Evolutionary conservation across 2,888 invertebrate genomes (phyloP), one percentile per base, ranked within the genome.

Genomic region (Cremastobaeus sp.): DNA sequence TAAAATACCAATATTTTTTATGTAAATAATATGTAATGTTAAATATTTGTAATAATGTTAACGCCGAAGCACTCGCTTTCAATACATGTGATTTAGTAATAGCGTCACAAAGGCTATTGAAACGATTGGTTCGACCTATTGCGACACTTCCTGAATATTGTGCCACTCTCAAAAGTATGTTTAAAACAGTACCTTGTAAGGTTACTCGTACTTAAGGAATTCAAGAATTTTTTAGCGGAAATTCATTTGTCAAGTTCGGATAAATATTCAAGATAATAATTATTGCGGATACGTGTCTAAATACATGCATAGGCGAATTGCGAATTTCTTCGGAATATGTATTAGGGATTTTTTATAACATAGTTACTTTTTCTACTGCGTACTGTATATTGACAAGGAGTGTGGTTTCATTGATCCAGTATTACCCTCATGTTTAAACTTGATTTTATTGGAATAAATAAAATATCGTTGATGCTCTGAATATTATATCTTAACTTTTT

Each of bases 91-190:
- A 54, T 55, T 30, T 9, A 4, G 12, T 48, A 43, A 45, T 35
- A 17, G 8, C 25, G 25, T 3, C 25, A 25, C 8, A 32, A 37
- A 25, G 34, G 25, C 30, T 32, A 25, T 57, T 39, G 41, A 43
- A 60, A 35, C 55, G 54, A 62, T 47, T 69, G 59, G 52, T 48
- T 52, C 62, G 70, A 62, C 62, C 15, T 37, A 30, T 55, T 47
- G 32, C 55, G 35, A 70, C 34, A 60, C 55, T 62, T 70, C 70
- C 70, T 70, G 70, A 70, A 47, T 55, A 70, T 60, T 62, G 70
- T 70, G 70, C 70, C 70, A 62, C 70, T 55, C 55, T 30, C 45
- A 30, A 62, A 35, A 54, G 35, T 50, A 45, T 50, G 34, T 39
- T 47, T 30, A 54, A 47, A 52, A 52, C 20, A 8, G 17, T 57